Evolutionary conservation across 2,797 vertebrate genomes (phyloP).

Genomic region (Triplophysa bombifrons): DNA sequence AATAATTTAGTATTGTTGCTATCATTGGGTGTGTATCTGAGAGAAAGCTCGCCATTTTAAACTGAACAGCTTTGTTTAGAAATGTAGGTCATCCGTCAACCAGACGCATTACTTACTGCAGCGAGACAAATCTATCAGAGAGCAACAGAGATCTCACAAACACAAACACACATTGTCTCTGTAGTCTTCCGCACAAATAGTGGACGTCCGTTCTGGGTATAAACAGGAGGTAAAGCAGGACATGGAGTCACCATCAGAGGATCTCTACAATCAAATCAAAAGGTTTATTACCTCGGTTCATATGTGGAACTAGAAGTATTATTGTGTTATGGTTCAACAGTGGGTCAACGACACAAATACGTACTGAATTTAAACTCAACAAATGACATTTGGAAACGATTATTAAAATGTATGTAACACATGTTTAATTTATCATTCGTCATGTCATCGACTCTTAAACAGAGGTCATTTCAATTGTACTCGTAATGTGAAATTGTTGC

Average conservation of each 20-base stretch:
- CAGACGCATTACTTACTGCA: background rate
- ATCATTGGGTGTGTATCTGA: background rate
- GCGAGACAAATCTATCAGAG: background rate
- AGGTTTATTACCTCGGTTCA: background rate
- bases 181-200: background rate
- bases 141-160: constrained; percentile 19
- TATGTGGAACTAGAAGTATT: too few relatives aligned
- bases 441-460: too few relatives aligned
- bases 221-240: background rate
- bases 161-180: background rate
- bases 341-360: too few relatives aligned
- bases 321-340: too few relatives aligned
- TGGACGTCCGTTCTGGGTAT: background rate
- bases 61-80: background rate
- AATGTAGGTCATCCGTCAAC: background rate
- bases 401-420: too few relatives aligned
- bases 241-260: background rate
- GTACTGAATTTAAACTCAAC: background rate
- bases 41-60: background rate
- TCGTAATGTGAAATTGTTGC: too few relatives aligned
- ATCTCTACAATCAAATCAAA: background rate
- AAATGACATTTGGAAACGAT: background rate
- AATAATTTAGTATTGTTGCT: background rate
- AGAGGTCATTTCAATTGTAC: too few relatives aligned
- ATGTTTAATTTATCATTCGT: too few relatives aligned